Base-by-base conservation (phyloP, 2,888 invertebrate genomes). In the Noctua fimbriata region DNA sequence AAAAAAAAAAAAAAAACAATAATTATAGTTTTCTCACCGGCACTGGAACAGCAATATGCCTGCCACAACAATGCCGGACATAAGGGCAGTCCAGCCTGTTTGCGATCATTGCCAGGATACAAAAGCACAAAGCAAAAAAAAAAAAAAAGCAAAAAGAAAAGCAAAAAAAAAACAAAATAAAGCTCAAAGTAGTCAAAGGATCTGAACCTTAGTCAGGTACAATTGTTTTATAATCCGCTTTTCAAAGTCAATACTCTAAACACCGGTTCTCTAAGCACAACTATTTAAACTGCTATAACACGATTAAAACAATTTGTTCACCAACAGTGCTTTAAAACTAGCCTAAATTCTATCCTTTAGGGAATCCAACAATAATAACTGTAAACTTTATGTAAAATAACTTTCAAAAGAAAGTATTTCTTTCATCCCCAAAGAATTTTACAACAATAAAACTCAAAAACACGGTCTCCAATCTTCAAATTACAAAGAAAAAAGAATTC, bases 391-490 rank as follows among this genome's bases (percentile, higher is more conserved):
- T 67, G 66, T 36, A 63, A 79, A 72, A 55, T 55, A 49, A 44
- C 58, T 76, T 81, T 67, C 18, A 18, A 66, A 71, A 76, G 36
- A 67, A 69, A 71, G 3, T 49, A 28, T 63, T 69, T 36, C 49
- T 63, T 32, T 44, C 6, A 47, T 14, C 10, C 67, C 14, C n/a
- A 44, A 58, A 52, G n/a, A 67, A 44, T 9, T 44, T 28, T 60
- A 60, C 28, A 28, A 28, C 7, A 63, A 69, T 60, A 47, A 66
- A 82, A 49, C 52, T 36, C 18, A 28, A 47, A 69, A 18, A 66
- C 58, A 78, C 28, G 3, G 7, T 73, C 28, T 36, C 7, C 2
- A 36, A 69, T 52, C 58, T 69, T 44, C 10, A 70, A 49, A 44
- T 36, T 18, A 63, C n/a, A 32, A 52, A 49, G 10, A 28, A 67